phyloP scores from a whole-genome alignment of 2,888 invertebrate species.

The Aleiodes testaceus region DNA sequence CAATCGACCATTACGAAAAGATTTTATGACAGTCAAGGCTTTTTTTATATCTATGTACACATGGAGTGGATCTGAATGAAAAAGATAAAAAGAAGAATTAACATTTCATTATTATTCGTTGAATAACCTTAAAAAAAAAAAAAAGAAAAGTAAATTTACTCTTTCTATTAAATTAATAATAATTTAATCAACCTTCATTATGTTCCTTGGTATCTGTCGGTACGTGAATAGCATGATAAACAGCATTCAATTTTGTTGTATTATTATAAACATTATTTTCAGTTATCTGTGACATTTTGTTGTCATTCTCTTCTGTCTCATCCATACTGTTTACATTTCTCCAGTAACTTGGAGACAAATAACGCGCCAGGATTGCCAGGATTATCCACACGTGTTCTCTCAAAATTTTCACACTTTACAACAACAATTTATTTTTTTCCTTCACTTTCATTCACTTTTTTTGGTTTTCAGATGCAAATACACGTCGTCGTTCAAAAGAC shows the following conservation, averaged over 20 bases:
- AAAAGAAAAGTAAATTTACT: slow-evolving; percentile 10
- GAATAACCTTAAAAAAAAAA: slow-evolving; percentile 12
- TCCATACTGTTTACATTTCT: slow-evolving; percentile 11
- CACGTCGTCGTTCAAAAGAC: slow-evolving; percentile 31
- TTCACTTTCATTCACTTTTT: slow-evolving; percentile 4
- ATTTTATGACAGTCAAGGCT: slow-evolving; percentile 84
- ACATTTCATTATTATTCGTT: neutral
- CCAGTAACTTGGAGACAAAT: slow-evolving; percentile 18
- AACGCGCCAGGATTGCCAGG: slow-evolving; percentile 18
- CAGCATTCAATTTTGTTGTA: slow-evolving; percentile 43
- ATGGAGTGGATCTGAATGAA: slow-evolving; percentile 67
- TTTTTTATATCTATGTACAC: slow-evolving; percentile 83
- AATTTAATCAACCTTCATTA: slow-evolving; percentile 49
- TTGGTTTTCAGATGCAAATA: neutral
- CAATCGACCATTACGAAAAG: slow-evolving; percentile 85
- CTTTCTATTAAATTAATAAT: too few species aligned
- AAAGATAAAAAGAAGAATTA: neutral
- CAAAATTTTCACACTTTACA: too few species aligned
- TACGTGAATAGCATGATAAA: slow-evolving; percentile 64
- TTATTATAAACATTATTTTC: slow-evolving; percentile 40
- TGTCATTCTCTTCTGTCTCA: slow-evolving; percentile 14
- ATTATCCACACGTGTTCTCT: too few species aligned
- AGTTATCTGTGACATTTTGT: slow-evolving; percentile 1
- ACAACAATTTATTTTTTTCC: too few species aligned
- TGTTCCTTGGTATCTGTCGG: slow-evolving; percentile 52